Evolutionary conservation across 2,888 invertebrate genomes (phyloP).

Genomic region (Eristalis intricaria): DNA sequence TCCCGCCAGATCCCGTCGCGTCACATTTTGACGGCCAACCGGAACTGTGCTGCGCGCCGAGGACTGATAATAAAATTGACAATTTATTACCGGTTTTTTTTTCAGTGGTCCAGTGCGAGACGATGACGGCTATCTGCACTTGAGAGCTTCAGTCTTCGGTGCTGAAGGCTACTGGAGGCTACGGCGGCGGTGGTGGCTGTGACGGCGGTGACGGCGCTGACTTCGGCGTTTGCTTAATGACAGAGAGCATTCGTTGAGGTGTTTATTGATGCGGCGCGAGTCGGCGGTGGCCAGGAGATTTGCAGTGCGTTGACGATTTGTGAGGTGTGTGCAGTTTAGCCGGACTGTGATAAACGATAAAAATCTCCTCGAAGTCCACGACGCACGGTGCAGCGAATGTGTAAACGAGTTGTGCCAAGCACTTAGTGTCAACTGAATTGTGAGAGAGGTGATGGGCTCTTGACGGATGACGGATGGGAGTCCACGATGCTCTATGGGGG

Average conservation of each 20-base stretch:
- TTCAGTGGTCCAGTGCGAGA: neutral
- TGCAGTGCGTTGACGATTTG: conserved; percentile 31
- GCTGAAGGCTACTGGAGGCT: neutral
- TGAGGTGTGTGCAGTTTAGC: conserved; percentile 19
- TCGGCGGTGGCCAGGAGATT: neutral
- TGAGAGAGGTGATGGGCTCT: neutral
- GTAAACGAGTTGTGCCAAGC: neutral
- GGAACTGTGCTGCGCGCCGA: conserved; percentile 24
- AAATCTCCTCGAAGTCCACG: neutral
- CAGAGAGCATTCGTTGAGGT: conserved; percentile 57
- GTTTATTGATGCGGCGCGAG: conserved; percentile 46
- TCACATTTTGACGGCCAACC: conserved; percentile 43
- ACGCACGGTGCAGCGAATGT: neutral
- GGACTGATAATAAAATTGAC: conserved; percentile 59
- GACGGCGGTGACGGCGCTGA: too few relatives aligned
- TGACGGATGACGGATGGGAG: neutral
- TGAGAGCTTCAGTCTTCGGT: too few relatives aligned
- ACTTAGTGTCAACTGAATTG: neutral
- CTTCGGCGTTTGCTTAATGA: conserved; percentile 51
- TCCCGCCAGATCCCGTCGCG: conserved; percentile 5
- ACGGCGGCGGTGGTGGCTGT: neutral
- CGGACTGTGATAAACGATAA: conserved; percentile 33
- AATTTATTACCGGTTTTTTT: conserved; percentile 48
- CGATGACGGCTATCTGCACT: neutral
- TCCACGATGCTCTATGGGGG: too few relatives aligned